Conservation (phyloP, 2,797 vertebrate species). For the Gymnothorax javanicus region DNA sequence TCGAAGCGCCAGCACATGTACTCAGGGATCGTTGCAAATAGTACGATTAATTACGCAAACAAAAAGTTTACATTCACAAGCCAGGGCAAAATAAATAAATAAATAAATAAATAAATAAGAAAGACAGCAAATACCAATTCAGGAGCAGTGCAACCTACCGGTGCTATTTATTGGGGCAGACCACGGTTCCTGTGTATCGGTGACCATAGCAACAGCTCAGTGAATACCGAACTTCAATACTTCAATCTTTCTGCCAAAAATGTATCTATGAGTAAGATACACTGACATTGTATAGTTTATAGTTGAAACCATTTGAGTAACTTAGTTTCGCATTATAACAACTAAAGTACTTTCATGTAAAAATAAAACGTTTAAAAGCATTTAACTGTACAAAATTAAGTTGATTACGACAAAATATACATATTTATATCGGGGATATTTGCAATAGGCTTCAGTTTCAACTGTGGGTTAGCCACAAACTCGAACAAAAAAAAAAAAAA, state of each 20-base stretch:
- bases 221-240: neutral
- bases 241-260: neutral
- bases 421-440: neutral
- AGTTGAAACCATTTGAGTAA: neutral
- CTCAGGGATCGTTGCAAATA: neutral
- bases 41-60: neutral
- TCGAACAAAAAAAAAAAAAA: neutral
- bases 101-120: neutral
- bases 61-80: neutral
- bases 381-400: neutral
- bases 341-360: neutral
- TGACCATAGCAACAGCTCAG: slow-evolving; percentile 21
- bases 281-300: neutral
- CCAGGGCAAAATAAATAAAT: neutral
- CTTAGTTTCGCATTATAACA: neutral
- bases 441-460: neutral
- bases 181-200: neutral
- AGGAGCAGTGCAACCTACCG: neutral
- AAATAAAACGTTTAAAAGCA: neutral
- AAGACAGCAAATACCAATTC: neutral
- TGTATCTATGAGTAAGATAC: neutral
- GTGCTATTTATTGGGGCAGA: neutral
- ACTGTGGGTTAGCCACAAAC: neutral
- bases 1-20: neutral
- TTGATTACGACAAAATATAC: neutral